Base-by-base conservation (phyloP, 2,797 vertebrate species). In the Smutsia gigantea region DNA sequence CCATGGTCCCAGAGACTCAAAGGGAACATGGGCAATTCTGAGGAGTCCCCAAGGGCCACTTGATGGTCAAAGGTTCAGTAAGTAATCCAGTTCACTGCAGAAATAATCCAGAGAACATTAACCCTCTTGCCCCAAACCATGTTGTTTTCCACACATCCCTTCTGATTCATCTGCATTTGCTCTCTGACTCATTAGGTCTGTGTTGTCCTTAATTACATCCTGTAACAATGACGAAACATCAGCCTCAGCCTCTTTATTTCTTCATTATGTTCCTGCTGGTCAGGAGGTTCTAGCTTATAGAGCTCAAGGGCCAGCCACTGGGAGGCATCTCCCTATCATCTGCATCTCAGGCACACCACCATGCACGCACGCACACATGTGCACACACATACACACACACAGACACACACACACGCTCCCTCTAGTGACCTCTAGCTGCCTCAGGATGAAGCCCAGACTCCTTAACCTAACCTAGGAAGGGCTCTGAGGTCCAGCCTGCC, bases 101-200 rank as follows among this genome's bases (percentile, higher is more conserved):
- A 64, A 90, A 69, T 25, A 19, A 71, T 63, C 29, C 71, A 84
- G n/a, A 95, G 75, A 78, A 68, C 57, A 57, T 86, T 85, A 81
- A 81, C 87, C 87, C 61, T 87, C 81, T 74, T 55, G 31, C 46
- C 75, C 81, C 61, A 94, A 71, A 87, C 77, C 72, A 5, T 59
- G 64, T 55, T 85, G 59, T 93, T 96, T 98, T 93, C 90, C 59
- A 18, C 90, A 88, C 39, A 51, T 64, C 59, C 89, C 63, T 87
- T 94, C 93, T 96, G 96, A 97, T 79, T 97, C 97, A 96, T 93
- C 84, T 15, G 7, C 59, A 64, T 95, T 97, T 97, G 90, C 77
- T 92, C 88, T 96, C 97, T 93, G 96, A 97, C 92, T 96, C 96
- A 96, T 39, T 92, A 81, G 92, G 71, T 95, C 97, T 90, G 23